phyloP scores from a whole-genome alignment of 2,888 invertebrate species.

The Clepsis dumicolana region DNA sequence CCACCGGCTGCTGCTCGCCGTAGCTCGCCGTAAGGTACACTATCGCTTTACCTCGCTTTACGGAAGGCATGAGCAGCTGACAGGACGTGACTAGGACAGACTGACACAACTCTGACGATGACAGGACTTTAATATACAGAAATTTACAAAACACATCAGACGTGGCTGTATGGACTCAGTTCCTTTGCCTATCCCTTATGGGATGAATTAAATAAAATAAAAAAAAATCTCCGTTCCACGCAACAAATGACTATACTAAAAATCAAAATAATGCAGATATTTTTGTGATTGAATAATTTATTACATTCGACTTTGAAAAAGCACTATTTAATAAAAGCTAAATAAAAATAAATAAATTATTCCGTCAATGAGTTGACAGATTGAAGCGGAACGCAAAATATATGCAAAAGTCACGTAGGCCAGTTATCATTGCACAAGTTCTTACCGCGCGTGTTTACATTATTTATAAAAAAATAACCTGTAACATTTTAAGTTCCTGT shows the following conservation, averaged over 20 bases:
- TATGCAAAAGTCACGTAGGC: slow-evolving; percentile 82
- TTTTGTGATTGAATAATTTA: background rate
- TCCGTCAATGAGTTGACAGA: slow-evolving; percentile 12
- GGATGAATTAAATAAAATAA: too few relatives aligned
- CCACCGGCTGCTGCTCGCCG: too few relatives aligned
- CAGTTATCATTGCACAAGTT: slow-evolving; percentile 49
- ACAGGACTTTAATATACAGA: too few relatives aligned
- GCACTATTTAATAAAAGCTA: background rate
- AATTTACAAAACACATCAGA: too few relatives aligned
- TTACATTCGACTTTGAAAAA: background rate
- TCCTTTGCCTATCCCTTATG: too few relatives aligned
- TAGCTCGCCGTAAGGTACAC: too few relatives aligned
- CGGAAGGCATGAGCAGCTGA: too few relatives aligned
- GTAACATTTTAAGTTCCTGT: slow-evolving; percentile 33
- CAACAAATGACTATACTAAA: background rate
- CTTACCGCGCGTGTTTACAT: slow-evolving; percentile 70
- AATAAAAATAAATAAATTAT: too few relatives aligned
- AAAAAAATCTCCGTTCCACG: slow-evolving; percentile 17
- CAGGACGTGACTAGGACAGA: too few relatives aligned
- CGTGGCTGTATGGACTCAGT: too few relatives aligned
- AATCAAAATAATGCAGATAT: background rate
- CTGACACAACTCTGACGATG: too few relatives aligned
- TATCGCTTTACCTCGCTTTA: too few relatives aligned
- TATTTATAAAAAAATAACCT: slow-evolving; percentile 63
- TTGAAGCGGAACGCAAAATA: slow-evolving; percentile 56